Conservation (phyloP, 2,797 vertebrate species). For the Hoplostethus atlanticus region DNA sequence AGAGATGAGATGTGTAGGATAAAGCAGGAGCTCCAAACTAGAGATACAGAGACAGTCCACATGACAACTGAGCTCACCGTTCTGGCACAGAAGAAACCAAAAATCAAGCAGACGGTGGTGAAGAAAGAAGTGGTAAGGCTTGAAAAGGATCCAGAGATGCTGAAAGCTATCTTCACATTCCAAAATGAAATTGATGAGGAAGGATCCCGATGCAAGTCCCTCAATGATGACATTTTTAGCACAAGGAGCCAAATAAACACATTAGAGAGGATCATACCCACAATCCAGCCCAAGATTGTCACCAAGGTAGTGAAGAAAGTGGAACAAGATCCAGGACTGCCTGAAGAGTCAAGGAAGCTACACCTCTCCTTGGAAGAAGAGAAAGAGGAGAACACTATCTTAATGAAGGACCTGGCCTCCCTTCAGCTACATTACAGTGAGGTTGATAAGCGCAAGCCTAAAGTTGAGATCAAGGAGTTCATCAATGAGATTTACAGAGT, state of each 20-base stretch:
- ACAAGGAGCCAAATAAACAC: constrained; percentile 87
- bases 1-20: constrained; percentile 85
- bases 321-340: constrained; percentile 86
- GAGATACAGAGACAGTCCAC: constrained; percentile 77
- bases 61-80: constrained; percentile 86
- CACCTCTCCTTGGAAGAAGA: constrained; percentile 87
- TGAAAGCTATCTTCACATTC: constrained; percentile 86
- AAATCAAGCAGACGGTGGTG: constrained; percentile 89
- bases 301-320: constrained; percentile 93
- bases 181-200: constrained; percentile 86
- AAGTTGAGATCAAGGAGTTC: constrained; percentile 90
- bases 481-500: constrained; percentile 91
- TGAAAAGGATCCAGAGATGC: constrained; percentile 93
- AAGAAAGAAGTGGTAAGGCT: constrained; percentile 93
- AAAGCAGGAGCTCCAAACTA: constrained; percentile 76
- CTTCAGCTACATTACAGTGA: constrained; percentile 80
- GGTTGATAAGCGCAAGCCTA: constrained; percentile 84
- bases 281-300: constrained; percentile 90
- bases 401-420: constrained; percentile 85
- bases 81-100: constrained; percentile 87
- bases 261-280: constrained; percentile 90
- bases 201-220: constrained; percentile 71
- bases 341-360: constrained; percentile 87
- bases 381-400: constrained; percentile 76
- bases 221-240: constrained; percentile 81